phyloP scores from a whole-genome alignment of 2,888 invertebrate species.

The Nysson spinosus region DNA sequence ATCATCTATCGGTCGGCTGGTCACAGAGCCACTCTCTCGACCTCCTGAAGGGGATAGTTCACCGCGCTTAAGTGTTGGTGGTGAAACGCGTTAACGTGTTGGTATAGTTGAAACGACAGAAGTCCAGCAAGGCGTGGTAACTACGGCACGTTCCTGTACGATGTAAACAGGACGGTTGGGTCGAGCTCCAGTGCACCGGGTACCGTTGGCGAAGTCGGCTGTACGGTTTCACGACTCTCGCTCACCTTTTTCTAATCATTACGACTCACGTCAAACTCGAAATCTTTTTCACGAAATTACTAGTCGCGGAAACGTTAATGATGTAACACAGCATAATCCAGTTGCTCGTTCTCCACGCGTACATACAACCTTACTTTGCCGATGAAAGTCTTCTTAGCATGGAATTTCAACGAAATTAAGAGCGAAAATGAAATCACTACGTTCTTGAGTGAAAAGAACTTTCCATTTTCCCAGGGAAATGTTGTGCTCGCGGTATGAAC shows the following conservation, averaged over 20 bases:
- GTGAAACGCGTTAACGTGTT: slow-evolving; percentile 32
- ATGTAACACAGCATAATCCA: too few relatives aligned
- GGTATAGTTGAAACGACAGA: slow-evolving; percentile 56
- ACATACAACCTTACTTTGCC: too few relatives aligned
- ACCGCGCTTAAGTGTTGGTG: slow-evolving; percentile 21
- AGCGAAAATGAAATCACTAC: too few relatives aligned
- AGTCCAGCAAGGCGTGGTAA: slow-evolving; percentile 62
- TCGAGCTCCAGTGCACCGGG: slow-evolving; percentile 56
- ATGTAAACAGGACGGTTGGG: slow-evolving; percentile 58
- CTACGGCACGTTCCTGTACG: slow-evolving; percentile 49
- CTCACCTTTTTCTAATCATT: background rate
- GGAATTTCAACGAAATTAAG: too few relatives aligned
- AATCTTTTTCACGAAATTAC: too few relatives aligned
- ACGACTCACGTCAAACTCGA: too few relatives aligned
- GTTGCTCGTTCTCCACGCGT: too few relatives aligned
- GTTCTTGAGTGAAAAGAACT: too few relatives aligned
- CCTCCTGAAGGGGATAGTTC: slow-evolving; percentile 46
- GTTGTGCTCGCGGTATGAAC: too few relatives aligned
- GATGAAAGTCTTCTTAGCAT: too few relatives aligned
- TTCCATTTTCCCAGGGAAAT: too few relatives aligned
- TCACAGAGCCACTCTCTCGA: slow-evolving; percentile 58
- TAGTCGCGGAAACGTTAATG: too few relatives aligned
- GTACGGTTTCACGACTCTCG: slow-evolving; percentile 27
- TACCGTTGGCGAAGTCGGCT: slow-evolving; percentile 56
- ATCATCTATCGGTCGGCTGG: slow-evolving; percentile 60